Evolutionary conservation across 1,140 invertebrate genomes (phyloP).

Genomic region (Lanistes nyassanus): DNA sequence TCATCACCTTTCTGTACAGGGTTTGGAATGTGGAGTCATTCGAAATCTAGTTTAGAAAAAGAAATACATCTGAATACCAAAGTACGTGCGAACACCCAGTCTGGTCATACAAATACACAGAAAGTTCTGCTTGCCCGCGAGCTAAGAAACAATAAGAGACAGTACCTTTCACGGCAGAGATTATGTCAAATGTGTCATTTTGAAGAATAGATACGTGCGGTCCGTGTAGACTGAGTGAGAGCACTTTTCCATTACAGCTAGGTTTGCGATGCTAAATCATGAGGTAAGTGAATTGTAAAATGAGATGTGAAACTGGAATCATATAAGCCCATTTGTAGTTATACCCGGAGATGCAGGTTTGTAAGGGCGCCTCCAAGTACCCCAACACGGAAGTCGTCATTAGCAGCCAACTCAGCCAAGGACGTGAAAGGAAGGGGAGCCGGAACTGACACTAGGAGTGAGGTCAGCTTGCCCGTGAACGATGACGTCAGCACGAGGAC

Average conservation of each 20-base stretch:
- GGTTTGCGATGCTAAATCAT: no score
- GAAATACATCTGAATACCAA: not conserved
- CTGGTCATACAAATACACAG: not conserved
- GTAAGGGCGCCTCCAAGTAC: not conserved
- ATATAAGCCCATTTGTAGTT: not conserved
- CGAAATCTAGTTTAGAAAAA: not conserved
- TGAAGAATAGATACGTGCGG: no score
- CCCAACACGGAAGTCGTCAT: not conserved
- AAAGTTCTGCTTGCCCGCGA: no score
- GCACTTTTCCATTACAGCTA: no score
- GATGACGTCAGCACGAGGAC: no score
- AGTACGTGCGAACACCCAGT: not conserved
- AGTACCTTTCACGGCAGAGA: not conserved
- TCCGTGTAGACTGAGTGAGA: no score
- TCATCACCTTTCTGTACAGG: not conserved
- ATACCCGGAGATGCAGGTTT: no score
- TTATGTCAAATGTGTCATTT: not conserved
- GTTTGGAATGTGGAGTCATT: not conserved
- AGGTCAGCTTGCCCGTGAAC: no score
- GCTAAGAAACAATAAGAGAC: constrained; percentile 1
- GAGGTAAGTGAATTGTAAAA: not conserved
- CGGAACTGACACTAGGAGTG: no score
- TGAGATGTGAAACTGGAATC: no score
- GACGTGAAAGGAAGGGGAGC: not conserved
- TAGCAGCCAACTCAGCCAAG: not conserved